Evolutionary conservation across 2,888 invertebrate genomes (phyloP).

Genomic region (Schizotus pectinicornis): DNA sequence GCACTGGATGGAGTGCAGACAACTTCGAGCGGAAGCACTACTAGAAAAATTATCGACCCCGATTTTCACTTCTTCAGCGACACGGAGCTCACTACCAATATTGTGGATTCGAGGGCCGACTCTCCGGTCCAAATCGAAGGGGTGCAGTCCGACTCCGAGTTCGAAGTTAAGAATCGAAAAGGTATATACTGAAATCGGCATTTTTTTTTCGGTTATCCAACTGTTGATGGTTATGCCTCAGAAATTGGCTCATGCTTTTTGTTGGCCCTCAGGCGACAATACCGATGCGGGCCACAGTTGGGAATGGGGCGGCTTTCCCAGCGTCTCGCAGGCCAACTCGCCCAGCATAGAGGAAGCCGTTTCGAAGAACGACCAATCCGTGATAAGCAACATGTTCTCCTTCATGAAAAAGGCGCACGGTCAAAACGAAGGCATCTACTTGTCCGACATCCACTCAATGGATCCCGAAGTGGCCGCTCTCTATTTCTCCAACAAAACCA

Average conservation of each 20-base stretch:
- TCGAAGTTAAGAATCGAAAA: slow-evolving; percentile 71
- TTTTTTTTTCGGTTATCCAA: no score
- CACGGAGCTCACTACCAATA: slow-evolving; percentile 80
- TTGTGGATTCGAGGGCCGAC: slow-evolving; percentile 67
- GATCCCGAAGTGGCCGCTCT: slow-evolving; percentile 92
- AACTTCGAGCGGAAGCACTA: neutral
- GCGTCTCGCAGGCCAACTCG: slow-evolving; percentile 45
- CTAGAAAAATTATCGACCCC: slow-evolving; percentile 60
- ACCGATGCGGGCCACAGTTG: slow-evolving; percentile 69
- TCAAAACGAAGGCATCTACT: slow-evolving; percentile 61
- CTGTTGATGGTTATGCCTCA: no score
- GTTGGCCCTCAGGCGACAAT: slow-evolving; percentile 39
- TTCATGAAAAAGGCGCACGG: slow-evolving; percentile 80
- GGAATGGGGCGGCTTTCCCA: slow-evolving; percentile 90
- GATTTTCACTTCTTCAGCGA: slow-evolving; percentile 93
- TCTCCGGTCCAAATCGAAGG: slow-evolving; percentile 71
- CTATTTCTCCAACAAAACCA: slow-evolving; percentile 70
- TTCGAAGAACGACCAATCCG: slow-evolving; percentile 63
- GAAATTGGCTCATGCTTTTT: no score
- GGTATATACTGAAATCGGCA: slow-evolving; percentile 52
- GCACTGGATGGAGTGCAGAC: slow-evolving; percentile 7
- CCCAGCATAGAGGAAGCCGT: slow-evolving; percentile 42
- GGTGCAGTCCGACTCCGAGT: slow-evolving; percentile 90
- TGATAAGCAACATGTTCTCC: slow-evolving; percentile 90
- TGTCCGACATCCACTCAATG: slow-evolving; percentile 89